Base-by-base conservation (phyloP, 1,140 invertebrate species). In the Drosophila nebulosa region DNA sequence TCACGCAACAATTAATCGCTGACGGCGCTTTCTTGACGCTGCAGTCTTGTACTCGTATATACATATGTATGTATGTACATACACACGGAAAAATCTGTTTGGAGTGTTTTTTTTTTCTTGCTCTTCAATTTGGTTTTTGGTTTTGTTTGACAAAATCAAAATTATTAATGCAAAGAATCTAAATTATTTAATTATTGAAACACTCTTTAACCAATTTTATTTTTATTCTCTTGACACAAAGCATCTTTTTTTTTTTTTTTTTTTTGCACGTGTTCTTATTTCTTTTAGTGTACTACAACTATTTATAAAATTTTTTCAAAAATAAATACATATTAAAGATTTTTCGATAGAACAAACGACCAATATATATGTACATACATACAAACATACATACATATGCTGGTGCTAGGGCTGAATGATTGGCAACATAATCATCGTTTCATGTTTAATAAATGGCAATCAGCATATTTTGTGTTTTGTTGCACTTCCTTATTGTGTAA, bases 401-500 rank as follows among this genome's bases (percentile, higher is more conserved):
- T 22, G 64, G 21, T 9, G 26, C 21, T 4, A 26, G 52, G 42
- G 27, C 21, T 66, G 65, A 74, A 26, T 74, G 56, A 74, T 61
- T 74, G 71, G 71, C 71, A 74, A 57, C 71, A 74, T 74, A 74
- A 74, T 74, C 66, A 60, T 24, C 57, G 59, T 65, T 55, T 55
- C 24, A 60, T 14, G 24, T 22, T 18, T 56, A 71, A 22, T 32
- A 12, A 42, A 26, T 36, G 21, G 3, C n/a, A 22, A 39, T 46
- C 39, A 46, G 39, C 39, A 46, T 46, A 46, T 46, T 42, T 46
- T 46, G 39, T 46, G 39, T 35, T 24, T 5, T 35, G 53, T 51
- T 74, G 71, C 71, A 74, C 71, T 74, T 74, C 71, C 71, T 66
- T 58, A 67, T 74, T 67, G 36, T 74, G 62, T 74, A 74, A 74